These are phyloP conservation scores for Idaea biselata DNA, from an alignment of 2,888 invertebrate genomes.

Conservation along the genomic window DNA sequence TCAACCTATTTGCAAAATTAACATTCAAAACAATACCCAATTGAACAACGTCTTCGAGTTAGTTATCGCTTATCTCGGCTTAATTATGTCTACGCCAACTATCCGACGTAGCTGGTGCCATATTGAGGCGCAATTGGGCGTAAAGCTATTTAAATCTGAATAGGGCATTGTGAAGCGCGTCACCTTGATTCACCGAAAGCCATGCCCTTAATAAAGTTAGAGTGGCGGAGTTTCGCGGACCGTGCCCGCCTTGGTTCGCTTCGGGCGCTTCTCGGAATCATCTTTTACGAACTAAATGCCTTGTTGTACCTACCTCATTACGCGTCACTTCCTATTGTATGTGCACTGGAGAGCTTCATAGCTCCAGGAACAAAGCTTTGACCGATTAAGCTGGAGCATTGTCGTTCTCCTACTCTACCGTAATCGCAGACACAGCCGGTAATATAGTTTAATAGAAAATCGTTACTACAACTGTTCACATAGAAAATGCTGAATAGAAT, in stretches of 20 bases:
- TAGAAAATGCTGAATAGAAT: background rate
- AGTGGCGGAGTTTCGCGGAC: slow-evolving; percentile 57
- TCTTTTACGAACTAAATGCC: slow-evolving; percentile 58
- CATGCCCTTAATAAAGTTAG: slow-evolving; percentile 75
- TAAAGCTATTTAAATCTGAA: slow-evolving; percentile 80
- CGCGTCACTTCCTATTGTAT: slow-evolving; percentile 44
- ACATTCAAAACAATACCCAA: background rate
- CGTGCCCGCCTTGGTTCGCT: slow-evolving; percentile 47
- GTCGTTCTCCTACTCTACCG: background rate
- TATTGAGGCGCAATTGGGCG: slow-evolving; percentile 79
- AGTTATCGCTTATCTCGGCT: slow-evolving; percentile 60
- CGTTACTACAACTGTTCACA: background rate
- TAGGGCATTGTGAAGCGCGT: slow-evolving; percentile 77
- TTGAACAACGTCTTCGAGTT: slow-evolving; percentile 38
- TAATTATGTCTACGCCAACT: slow-evolving; percentile 69
- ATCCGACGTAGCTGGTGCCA: slow-evolving; percentile 63
- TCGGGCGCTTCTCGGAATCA: slow-evolving; percentile 51
- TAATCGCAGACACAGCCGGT: background rate
- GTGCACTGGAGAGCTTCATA: slow-evolving; percentile 35
- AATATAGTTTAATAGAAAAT: background rate
- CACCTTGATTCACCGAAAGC: slow-evolving; percentile 74
- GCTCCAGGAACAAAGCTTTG: background rate
- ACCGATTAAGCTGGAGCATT: background rate
- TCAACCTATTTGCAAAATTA: no score
- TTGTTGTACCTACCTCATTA: slow-evolving; percentile 43